phyloP scores from a whole-genome alignment of 2,113 vertebrate genomes.

The Amphiprion ocellaris region DNA sequence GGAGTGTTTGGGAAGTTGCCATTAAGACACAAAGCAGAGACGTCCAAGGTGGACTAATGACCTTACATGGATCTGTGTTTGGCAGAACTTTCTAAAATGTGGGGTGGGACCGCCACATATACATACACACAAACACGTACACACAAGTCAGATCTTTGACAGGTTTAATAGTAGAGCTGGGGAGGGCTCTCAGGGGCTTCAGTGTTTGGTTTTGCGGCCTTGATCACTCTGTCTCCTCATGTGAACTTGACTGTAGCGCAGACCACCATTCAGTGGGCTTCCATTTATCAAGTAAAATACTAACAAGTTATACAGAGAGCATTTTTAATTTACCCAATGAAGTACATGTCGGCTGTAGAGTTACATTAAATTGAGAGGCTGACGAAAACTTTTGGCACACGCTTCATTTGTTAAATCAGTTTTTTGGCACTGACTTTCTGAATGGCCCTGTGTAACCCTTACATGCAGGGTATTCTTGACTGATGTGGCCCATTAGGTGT shows the following conservation, averaged over 20 bases:
- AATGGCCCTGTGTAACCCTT: constrained; percentile 16
- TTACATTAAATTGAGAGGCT: constrained; percentile 36
- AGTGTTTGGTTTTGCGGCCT: constrained; percentile 51
- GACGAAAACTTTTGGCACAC: constrained; percentile 53
- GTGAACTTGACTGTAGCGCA: constrained; percentile 43
- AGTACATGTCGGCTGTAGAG: constrained; percentile 37
- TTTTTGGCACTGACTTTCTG: constrained; percentile 17
- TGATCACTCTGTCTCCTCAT: constrained; percentile 60
- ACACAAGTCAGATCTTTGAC: constrained; percentile 57
- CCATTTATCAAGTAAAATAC: constrained; percentile 58
- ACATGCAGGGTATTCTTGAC: constrained; percentile 28
- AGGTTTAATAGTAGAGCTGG: constrained; percentile 72
- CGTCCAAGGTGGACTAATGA: constrained; percentile 73
- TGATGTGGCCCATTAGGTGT: constrained; percentile 34
- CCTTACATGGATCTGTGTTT: constrained; percentile 83
- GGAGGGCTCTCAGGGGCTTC: constrained; percentile 50
- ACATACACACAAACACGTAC: constrained; percentile 28
- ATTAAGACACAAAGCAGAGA: constrained; percentile 84
- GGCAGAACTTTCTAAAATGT: constrained; percentile 72
- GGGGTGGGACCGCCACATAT: constrained; percentile 39
- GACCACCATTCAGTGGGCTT: constrained; percentile 32
- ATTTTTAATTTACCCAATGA: constrained; percentile 40
- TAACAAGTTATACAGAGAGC: constrained; percentile 44
- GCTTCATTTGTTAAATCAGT: constrained; percentile 25
- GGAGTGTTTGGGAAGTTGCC: constrained; percentile 83